phyloP scores from a whole-genome alignment of 2,113 vertebrate genomes.

The Isichthys henryi region DNA sequence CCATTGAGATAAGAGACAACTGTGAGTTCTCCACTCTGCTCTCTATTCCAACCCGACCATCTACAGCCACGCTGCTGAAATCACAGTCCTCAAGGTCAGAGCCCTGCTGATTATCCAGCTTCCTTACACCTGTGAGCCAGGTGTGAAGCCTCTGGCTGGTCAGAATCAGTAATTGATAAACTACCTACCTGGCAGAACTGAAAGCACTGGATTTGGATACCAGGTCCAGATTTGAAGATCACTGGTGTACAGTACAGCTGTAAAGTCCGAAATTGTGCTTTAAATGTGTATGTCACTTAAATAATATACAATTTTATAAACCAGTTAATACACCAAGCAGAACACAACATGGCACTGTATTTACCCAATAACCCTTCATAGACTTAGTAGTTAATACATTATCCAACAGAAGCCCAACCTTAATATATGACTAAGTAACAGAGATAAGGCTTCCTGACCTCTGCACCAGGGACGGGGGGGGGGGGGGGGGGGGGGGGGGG shows the following conservation, averaged over 20 bases:
- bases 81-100: neutral
- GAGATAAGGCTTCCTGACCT: neutral
- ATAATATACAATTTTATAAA: neutral
- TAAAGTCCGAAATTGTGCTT: neutral
- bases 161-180: neutral
- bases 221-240: neutral
- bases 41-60: neutral
- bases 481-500: too few relatives aligned
- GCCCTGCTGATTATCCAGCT: neutral
- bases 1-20: neutral
- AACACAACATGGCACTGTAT: neutral
- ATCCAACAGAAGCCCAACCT: neutral
- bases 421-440: neutral
- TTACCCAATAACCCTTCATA: neutral
- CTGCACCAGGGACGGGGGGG: neutral
- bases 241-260: neutral
- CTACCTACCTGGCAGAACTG: neutral
- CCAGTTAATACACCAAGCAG: neutral
- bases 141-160: neutral
- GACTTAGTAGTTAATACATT: neutral
- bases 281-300: neutral
- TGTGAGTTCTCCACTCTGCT: neutral
- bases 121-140: neutral
- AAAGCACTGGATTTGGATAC: neutral
- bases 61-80: rapidly evolving